Evolutionary conservation across 2,113 vertebrate genomes (phyloP).

Genomic region (Eurystomus gularis): DNA sequence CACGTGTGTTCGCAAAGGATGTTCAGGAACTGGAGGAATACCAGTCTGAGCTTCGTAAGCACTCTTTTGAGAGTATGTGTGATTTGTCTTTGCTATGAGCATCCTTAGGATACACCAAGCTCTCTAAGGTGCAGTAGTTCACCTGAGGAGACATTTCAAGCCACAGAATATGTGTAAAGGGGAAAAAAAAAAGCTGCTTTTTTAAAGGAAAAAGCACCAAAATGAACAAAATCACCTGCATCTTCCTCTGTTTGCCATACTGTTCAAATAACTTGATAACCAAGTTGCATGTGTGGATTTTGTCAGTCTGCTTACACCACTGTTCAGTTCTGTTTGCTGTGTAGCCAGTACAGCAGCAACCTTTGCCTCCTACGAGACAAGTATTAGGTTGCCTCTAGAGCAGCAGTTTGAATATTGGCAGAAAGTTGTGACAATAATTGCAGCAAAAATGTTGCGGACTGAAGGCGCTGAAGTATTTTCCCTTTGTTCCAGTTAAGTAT

Average conservation of each 20-base stretch:
- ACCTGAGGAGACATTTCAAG: not conserved
- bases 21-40: not conserved
- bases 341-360: not conserved
- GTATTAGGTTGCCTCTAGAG: not conserved
- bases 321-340: not conserved
- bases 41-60: not conserved
- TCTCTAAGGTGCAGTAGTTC: not conserved
- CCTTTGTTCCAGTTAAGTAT: not conserved
- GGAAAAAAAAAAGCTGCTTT: not conserved
- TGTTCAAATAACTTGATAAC: not conserved
- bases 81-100: not conserved
- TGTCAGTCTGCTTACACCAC: not conserved
- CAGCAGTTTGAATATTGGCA: not conserved
- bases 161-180: not conserved
- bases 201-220: not conserved
- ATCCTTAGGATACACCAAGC: not conserved
- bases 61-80: not conserved
- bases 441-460: fast-evolving
- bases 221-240: not conserved
- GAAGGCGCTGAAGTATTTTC: not conserved
- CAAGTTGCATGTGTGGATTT: not conserved
- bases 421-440: not conserved
- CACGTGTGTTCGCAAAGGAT: not conserved
- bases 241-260: not conserved
- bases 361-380: not conserved